These are phyloP conservation scores for Pteria penguin DNA, from an alignment of 2,888 invertebrate genomes.

Conservation along the genomic window DNA sequence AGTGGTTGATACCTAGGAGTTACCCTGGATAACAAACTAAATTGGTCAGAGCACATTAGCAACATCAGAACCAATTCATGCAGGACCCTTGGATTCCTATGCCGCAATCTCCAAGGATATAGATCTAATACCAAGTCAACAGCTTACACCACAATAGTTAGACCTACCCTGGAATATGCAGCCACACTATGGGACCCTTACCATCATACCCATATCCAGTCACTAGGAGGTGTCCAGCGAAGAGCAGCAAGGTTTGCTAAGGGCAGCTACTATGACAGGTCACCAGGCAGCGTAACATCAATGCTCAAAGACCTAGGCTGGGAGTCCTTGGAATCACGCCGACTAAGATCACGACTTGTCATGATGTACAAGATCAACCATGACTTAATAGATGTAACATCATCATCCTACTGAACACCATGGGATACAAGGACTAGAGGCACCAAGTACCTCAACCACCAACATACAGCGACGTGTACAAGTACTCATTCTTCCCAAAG, in stretches of 20 bases:
- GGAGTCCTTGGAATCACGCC: conserved; percentile 4
- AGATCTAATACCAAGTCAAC: too few species aligned
- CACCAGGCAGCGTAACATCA: background rate
- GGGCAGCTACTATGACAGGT: background rate
- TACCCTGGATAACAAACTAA: too few species aligned
- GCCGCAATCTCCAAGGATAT: too few species aligned
- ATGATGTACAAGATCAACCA: conserved; percentile 18
- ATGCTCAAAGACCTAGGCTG: background rate
- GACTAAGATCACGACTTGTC: conserved; percentile 10
- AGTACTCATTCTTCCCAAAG: too few species aligned
- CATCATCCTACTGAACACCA: conserved; percentile 16
- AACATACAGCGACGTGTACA: too few species aligned
- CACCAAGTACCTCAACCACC: too few species aligned
- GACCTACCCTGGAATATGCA: background rate
- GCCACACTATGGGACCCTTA: background rate
- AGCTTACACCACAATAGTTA: background rate
- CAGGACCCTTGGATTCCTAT: too few species aligned
- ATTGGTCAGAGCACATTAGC: too few species aligned
- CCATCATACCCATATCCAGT: background rate
- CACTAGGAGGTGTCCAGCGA: background rate
- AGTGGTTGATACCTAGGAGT: too few species aligned
- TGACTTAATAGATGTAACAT: conserved; percentile 10
- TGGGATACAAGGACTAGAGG: too few species aligned
- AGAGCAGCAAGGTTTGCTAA: background rate
- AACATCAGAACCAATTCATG: too few species aligned